phyloP scores from a whole-genome alignment of 2,888 invertebrate species.

The Eupithecia pulchellata region DNA sequence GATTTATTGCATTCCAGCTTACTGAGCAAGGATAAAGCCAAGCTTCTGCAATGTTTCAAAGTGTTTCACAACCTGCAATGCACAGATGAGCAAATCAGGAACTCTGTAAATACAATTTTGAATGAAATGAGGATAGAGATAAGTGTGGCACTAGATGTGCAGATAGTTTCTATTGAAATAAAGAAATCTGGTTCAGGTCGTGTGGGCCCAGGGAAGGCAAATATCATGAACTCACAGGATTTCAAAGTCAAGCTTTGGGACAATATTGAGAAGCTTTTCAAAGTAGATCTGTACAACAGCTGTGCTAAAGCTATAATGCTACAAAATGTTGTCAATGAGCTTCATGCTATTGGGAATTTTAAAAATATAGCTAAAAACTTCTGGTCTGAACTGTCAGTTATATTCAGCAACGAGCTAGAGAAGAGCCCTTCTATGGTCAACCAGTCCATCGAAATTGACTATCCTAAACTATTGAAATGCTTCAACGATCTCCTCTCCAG shows the following conservation, averaged over 20 bases:
- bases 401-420: slow-evolving; percentile 81
- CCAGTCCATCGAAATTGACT: slow-evolving; percentile 94
- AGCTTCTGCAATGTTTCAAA: slow-evolving; percentile 87
- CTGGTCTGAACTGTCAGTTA: slow-evolving; percentile 84
- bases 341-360: slow-evolving; percentile 81
- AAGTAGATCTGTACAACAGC: slow-evolving; percentile 89
- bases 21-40: slow-evolving; percentile 89
- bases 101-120: slow-evolving; percentile 82
- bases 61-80: slow-evolving; percentile 80
- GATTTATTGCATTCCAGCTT: slow-evolving; percentile 92
- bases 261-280: slow-evolving; percentile 94
- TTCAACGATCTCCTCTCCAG: slow-evolving; percentile 91
- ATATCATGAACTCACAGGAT: slow-evolving; percentile 82
- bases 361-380: slow-evolving; percentile 82
- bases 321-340: slow-evolving; percentile 80
- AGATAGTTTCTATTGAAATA: slow-evolving; percentile 75
- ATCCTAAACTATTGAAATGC: slow-evolving; percentile 92
- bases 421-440: slow-evolving; percentile 86
- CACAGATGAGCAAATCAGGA: slow-evolving; percentile 81
- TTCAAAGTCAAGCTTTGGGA: slow-evolving; percentile 91
- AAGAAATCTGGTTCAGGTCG: slow-evolving; percentile 74
- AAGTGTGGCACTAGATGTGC: slow-evolving; percentile 79
- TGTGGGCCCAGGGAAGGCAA: slow-evolving; percentile 80
- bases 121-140: slow-evolving; percentile 82
- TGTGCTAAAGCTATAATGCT: slow-evolving; percentile 88